These are phyloP conservation scores for Amphipyra tragopoginis DNA, from an alignment of 2,888 invertebrate species.

Conservation along the genomic window DNA sequence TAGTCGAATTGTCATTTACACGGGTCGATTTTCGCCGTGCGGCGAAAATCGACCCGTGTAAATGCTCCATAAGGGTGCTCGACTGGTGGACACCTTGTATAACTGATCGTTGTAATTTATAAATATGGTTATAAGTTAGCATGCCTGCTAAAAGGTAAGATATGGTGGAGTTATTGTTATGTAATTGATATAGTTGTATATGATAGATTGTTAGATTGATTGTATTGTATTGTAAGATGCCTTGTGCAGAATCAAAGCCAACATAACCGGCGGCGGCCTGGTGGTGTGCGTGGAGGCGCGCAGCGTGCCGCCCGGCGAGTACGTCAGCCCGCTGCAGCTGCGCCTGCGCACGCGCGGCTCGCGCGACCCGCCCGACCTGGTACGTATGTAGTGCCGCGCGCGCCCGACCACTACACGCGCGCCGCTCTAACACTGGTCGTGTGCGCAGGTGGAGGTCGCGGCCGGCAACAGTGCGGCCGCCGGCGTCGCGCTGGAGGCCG, in stretches of 20 bases:
- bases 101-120: no score
- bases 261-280: constrained; percentile 78
- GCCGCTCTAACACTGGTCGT: no score
- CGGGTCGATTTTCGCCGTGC: constrained; percentile 68
- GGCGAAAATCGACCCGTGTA: no score
- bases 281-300: constrained; percentile 82
- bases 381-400: constrained; percentile 30
- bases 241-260: constrained; percentile 71
- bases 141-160: no score
- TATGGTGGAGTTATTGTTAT: no score
- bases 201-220: no score
- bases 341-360: constrained; percentile 76
- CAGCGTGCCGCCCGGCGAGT: constrained; percentile 73
- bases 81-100: no score
- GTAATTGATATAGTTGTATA: no score
- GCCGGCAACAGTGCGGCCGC: constrained; percentile 75
- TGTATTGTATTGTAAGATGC: neutral
- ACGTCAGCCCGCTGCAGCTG: constrained; percentile 77
- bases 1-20: no score
- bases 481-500: constrained; percentile 61
- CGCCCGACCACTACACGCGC: no score
- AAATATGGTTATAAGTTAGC: no score
- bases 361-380: constrained; percentile 72
- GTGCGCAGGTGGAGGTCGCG: constrained; percentile 43
- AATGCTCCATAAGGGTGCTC: no score